Percentiles rank a stretch among this genome's conserved stretches.
phyloP scores from a whole-genome alignment of 2,113 vertebrate species.

The Amblyopsis rosae region DNA sequence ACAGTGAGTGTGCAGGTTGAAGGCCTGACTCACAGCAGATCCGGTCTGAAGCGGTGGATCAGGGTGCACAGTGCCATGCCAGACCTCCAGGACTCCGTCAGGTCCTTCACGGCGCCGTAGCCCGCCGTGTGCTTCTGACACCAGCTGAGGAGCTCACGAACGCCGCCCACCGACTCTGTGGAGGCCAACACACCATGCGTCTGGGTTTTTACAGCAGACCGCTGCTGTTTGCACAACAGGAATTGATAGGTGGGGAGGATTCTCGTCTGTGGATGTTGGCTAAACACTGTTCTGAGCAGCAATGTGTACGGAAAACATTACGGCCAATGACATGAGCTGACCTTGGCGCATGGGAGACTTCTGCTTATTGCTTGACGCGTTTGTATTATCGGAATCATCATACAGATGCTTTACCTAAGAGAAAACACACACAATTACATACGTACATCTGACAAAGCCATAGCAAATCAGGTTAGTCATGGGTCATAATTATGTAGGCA shows the following conservation, averaged over 20 bases:
- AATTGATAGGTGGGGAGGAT: too few relatives aligned
- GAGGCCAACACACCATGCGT: neutral
- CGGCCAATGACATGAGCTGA: constrained; percentile 17
- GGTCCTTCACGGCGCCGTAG: constrained; percentile 75
- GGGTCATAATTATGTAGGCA: too few relatives aligned
- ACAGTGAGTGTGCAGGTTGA: neutral
- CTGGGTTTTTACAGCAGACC: too few relatives aligned
- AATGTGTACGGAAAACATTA: neutral
- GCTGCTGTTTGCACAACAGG: too few relatives aligned
- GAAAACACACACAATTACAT: neutral
- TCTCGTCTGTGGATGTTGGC: neutral
- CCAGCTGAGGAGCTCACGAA: constrained; percentile 85
- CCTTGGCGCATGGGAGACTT: constrained; percentile 49
- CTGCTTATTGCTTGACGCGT: constrained; percentile 51
- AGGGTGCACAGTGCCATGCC: constrained; percentile 89
- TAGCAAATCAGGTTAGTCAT: too few relatives aligned
- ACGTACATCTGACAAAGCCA: too few relatives aligned
- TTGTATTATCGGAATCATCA: constrained; percentile 58
- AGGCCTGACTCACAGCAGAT: constrained; percentile 84
- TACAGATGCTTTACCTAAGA: constrained; percentile 80
- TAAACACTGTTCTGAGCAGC: neutral
- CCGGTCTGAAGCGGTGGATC: constrained; percentile 83
- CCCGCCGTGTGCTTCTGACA: constrained; percentile 85
- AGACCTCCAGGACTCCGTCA: constrained; percentile 86
- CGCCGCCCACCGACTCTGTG: constrained; percentile 62